These are phyloP conservation scores for Scolopax rusticola DNA, from an alignment of 2,797 vertebrate genomes.

Conservation along the genomic window DNA sequence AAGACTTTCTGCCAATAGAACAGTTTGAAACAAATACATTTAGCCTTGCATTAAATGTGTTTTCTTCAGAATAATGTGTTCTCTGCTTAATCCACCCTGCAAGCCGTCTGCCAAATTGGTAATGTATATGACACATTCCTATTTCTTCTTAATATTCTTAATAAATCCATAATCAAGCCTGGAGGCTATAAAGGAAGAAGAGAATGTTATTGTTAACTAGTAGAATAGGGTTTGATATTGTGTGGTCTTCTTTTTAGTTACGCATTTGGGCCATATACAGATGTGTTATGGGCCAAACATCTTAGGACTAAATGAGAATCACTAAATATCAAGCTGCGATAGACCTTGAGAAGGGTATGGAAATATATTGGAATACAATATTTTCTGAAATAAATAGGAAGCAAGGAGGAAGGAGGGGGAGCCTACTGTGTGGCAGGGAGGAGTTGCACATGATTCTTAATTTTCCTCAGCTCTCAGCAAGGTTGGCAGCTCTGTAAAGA, in stretches of 20 bases:
- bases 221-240: neutral
- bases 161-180: neutral
- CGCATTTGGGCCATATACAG: neutral
- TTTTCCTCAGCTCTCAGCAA: neutral
- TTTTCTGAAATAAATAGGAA: neutral
- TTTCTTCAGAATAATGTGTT: neutral
- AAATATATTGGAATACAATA: neutral
- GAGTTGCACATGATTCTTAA: neutral
- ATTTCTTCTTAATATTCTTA: neutral
- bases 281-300: neutral
- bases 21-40: neutral
- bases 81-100: neutral
- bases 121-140: neutral
- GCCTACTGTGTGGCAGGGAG: neutral
- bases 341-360: neutral
- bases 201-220: neutral
- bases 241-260: neutral
- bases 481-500: neutral
- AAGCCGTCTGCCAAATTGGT: neutral
- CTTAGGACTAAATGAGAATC: neutral
- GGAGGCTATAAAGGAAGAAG: neutral
- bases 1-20: neutral
- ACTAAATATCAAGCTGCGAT: neutral
- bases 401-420: neutral
- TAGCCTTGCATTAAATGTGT: neutral